Evolutionary conservation across 2,888 invertebrate genomes (phyloP), one percentile per base, ranked within the genome.

Genomic region (Aphrophora alni): DNA sequence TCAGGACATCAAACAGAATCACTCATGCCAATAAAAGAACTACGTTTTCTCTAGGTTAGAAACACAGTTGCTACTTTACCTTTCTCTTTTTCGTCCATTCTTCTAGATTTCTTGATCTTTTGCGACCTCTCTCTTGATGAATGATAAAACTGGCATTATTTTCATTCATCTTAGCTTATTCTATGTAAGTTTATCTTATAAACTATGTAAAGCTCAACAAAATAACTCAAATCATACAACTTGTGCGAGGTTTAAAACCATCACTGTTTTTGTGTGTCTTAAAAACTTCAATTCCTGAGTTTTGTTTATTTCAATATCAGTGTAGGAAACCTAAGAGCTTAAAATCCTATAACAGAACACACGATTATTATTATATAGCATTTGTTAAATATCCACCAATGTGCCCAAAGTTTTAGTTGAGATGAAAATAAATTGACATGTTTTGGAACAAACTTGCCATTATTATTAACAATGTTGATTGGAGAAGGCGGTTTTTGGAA

Each of bases 161-260:
- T 68, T 68, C 68, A 68, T 68, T 68, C 68, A 68, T 68, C 68
- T 68, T 68, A 68, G 68, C 3, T 10, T 68, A 68, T 68, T 68
- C 3, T 5, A 68, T 68, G 10, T n/a, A n/a, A n/a, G n/a, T n/a
- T n/a, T n/a, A n/a, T n/a, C n/a, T n/a, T n/a, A n/a, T n/a, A n/a
- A n/a, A n/a, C n/a, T n/a, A n/a, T n/a, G 68, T 68, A 68, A 68
- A 68, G 10, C 68, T 21, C 10, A 68, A 68, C 68, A 68, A 68
- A 68, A 3, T 5, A 68, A 68, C 68, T 68, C 68, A 68, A 68
- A 68, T 10, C 14, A 4, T 10, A 68, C 5, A 68, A 68, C 5
- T 10, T 68, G 68, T n/a, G 24, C 10, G 10, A 68, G 68, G 68
- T 68, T 21, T 5, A 3, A 5, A 12, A 68, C 4, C 10, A 68